A percentile compares a stretch with the other conserved stretches of the same genome.
These are phyloP conservation scores for Acanthopagrus latus DNA, from an alignment of 2,797 vertebrate species.

Conservation along the genomic window DNA sequence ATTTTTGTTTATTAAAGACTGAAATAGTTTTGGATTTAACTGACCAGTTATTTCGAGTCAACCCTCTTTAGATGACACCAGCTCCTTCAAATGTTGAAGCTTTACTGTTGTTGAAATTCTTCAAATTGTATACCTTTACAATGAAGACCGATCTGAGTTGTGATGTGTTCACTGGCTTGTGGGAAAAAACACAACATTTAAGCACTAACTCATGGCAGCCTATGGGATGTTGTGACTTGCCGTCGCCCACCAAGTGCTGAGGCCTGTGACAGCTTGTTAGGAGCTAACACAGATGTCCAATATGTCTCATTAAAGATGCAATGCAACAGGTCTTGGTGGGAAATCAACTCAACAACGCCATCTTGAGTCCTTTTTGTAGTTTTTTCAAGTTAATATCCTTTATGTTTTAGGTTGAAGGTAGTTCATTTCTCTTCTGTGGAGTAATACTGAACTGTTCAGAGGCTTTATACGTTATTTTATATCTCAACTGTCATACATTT, in stretches of 20 bases:
- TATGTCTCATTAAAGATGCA: neutral
- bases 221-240: conserved; percentile 34
- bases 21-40: neutral
- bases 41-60: neutral
- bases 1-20: neutral
- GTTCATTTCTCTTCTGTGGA: neutral
- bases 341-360: conserved; percentile 23
- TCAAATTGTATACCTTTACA: neutral
- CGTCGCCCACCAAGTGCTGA: neutral
- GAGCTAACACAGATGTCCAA: neutral
- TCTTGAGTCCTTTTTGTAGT: conserved; percentile 3
- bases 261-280: conserved; percentile 44
- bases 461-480: neutral
- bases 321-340: neutral
- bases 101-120: neutral
- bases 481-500: neutral
- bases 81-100: no score
- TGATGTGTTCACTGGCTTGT: neutral
- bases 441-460: neutral
- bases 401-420: neutral
- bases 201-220: conserved; percentile 13
- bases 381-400: neutral
- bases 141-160: neutral
- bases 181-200: neutral
- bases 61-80: neutral